These are phyloP conservation scores for Decapterus maruadsi DNA, from an alignment of 2,797 vertebrate species.

Conservation along the genomic window DNA sequence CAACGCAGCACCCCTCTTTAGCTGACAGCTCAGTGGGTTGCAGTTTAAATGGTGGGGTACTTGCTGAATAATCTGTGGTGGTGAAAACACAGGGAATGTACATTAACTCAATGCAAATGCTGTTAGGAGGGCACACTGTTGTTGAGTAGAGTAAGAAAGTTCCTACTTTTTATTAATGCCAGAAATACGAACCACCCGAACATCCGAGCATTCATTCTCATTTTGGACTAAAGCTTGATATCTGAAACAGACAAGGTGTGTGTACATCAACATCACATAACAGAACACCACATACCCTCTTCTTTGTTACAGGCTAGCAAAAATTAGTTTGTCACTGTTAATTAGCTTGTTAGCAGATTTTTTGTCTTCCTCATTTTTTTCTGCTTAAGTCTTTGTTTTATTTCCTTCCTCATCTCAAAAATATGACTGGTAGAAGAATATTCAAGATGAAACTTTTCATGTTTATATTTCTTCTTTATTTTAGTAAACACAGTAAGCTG, in stretches of 20 bases:
- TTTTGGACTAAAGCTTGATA: neutral
- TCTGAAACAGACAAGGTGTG: conserved; percentile 31
- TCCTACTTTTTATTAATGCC: conserved; percentile 49
- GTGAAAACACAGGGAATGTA: conserved; percentile 9
- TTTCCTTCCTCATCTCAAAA: neutral
- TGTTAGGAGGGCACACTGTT: neutral
- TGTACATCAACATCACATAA: neutral
- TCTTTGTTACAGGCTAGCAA: neutral
- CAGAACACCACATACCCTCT: neutral
- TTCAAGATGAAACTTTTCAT: neutral
- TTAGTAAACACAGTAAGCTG: neutral
- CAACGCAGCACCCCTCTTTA: conserved; percentile 73
- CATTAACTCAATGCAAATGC: neutral
- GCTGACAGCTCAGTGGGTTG: accelerated
- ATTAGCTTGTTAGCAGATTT: neutral
- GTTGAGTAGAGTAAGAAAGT: neutral
- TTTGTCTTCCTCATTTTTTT: conserved; percentile 3
- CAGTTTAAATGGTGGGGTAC: accelerated
- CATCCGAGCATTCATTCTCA: conserved; percentile 28
- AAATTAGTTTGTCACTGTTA: neutral
- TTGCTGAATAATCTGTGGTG: conserved; percentile 11
- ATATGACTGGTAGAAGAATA: neutral
- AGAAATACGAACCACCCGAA: conserved; percentile 29
- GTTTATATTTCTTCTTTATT: too few species aligned
- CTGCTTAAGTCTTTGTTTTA: neutral